Percentiles rank a stretch among this genome's conserved stretches.
These are phyloP conservation scores for Endomychus coccineus DNA, from an alignment of 2,888 invertebrate species.

Conservation along the genomic window DNA sequence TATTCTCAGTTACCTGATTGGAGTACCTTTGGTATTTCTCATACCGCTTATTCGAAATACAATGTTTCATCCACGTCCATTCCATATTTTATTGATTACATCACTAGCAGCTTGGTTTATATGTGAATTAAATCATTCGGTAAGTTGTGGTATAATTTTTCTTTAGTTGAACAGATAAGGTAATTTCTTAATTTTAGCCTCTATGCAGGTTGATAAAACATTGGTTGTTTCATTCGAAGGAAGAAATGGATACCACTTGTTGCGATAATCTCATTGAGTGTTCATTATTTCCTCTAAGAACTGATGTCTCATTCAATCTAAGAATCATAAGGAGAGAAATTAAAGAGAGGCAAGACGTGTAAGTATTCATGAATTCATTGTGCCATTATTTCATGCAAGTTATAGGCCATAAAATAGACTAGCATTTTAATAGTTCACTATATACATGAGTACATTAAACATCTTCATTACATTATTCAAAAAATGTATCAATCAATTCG, in stretches of 20 bases:
- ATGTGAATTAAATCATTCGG: slow-evolving; percentile 11
- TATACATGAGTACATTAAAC: no score
- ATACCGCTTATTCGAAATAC: slow-evolving; percentile 9
- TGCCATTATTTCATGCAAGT: no score
- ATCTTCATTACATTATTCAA: no score
- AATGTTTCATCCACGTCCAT: slow-evolving; percentile 1
- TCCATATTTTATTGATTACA: slow-evolving; percentile 5
- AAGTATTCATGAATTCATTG: no score
- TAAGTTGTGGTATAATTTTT: slow-evolving; percentile 3
- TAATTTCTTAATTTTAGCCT: slow-evolving; percentile 3
- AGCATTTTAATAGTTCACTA: no score
- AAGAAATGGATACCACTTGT: slow-evolving; percentile 3
- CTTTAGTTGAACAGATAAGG: not conserved
- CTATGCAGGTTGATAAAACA: slow-evolving; percentile 10
- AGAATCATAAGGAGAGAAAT: slow-evolving; percentile 11
- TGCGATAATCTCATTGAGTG: slow-evolving; percentile 9
- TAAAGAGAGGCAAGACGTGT: slow-evolving; percentile 1
- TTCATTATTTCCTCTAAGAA: slow-evolving; percentile 10
- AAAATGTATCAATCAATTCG: no score
- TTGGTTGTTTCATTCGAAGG: slow-evolving; percentile 12
- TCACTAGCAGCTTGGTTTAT: slow-evolving; percentile 9
- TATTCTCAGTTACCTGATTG: slow-evolving; percentile 11
- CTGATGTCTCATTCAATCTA: slow-evolving; percentile 9
- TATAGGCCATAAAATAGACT: no score
- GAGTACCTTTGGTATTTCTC: slow-evolving; percentile 12